Evolutionary conservation across 2,888 invertebrate species (phyloP).

Genomic region (Pachycephus smyrnensis): DNA sequence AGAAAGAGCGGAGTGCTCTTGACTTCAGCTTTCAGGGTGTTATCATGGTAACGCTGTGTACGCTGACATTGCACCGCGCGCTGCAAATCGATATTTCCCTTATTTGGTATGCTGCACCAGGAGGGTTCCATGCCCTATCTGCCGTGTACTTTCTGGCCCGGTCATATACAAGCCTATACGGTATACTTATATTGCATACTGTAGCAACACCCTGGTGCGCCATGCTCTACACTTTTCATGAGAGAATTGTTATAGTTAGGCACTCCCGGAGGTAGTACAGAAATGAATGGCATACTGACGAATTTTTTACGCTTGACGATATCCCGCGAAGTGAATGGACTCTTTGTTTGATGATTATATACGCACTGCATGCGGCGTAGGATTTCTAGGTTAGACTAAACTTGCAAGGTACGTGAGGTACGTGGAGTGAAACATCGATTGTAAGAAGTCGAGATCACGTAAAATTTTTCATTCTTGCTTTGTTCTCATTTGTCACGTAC

Average conservation of each 20-base stretch:
- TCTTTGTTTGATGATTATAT: not conserved
- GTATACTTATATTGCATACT: not conserved
- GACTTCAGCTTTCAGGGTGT: constrained; percentile 44
- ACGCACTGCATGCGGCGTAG: not conserved
- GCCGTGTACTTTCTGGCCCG: not conserved
- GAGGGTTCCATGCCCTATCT: constrained; percentile 43
- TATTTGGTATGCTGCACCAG: constrained; percentile 54
- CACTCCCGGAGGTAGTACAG: not conserved
- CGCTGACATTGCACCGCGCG: constrained; percentile 54
- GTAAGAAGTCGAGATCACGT: not conserved
- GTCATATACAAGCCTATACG: not conserved
- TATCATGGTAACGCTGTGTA: constrained; percentile 62
- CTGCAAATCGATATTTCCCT: constrained; percentile 57
- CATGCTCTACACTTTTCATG: not conserved
- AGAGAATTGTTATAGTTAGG: not conserved
- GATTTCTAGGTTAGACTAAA: not conserved
- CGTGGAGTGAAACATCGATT: not conserved
- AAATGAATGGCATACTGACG: not conserved
- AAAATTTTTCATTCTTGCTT: not conserved
- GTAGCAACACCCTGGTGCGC: not conserved
- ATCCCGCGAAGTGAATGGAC: not conserved
- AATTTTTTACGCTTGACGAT: not conserved
- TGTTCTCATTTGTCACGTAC: not conserved
- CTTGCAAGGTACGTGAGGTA: not conserved
- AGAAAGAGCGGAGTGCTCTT: constrained; percentile 5